Evolutionary conservation across 2,797 vertebrate species (phyloP).

Genomic region (Erithacus rubecula): DNA sequence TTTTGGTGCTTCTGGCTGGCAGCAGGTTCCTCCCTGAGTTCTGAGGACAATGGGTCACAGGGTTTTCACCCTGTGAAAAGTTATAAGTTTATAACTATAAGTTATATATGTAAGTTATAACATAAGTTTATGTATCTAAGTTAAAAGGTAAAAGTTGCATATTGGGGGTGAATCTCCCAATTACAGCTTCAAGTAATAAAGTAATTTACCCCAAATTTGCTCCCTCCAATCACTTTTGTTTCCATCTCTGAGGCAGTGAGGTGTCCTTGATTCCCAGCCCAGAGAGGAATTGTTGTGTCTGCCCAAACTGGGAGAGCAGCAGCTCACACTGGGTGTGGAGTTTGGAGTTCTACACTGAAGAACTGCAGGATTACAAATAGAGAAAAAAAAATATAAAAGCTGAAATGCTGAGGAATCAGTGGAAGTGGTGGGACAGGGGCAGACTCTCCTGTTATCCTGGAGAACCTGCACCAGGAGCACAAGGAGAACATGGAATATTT

Average conservation of each 20-base stretch:
- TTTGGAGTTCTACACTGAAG: fast-evolving
- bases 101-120: no score
- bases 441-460: neutral
- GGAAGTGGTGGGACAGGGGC: neutral
- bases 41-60: fast-evolving
- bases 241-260: neutral
- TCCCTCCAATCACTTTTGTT: neutral
- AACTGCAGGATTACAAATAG: fast-evolving
- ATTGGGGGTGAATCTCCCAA: fast-evolving
- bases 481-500: neutral
- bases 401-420: fast-evolving
- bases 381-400: fast-evolving
- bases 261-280: neutral
- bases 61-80: neutral
- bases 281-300: neutral
- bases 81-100: no score
- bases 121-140: no score
- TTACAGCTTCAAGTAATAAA: neutral
- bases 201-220: neutral
- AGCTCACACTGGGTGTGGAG: neutral
- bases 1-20: neutral
- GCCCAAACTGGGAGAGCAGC: neutral
- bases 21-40: neutral
- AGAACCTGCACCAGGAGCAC: neutral
- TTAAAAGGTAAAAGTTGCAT: no score